phyloP scores from a whole-genome alignment of 2,113 vertebrate genomes.

The Xiphophorus hellerii region DNA sequence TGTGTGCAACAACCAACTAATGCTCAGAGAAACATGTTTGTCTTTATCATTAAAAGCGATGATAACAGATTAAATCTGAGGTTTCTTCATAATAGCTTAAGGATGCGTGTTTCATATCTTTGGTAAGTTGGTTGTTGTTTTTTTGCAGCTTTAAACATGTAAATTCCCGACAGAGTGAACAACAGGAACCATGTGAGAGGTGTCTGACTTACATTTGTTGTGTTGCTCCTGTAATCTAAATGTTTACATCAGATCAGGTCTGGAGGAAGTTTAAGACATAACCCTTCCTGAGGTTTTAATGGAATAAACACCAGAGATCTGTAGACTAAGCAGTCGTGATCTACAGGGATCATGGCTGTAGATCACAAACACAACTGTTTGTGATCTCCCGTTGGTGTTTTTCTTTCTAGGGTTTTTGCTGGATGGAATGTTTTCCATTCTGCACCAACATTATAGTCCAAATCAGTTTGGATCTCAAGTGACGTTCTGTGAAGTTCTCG shows the following conservation, averaged over 20 bases:
- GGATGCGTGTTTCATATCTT: constrained; percentile 37
- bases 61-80: constrained; percentile 71
- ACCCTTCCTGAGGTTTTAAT: constrained; percentile 8
- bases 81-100: constrained; percentile 69
- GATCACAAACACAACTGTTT: background rate
- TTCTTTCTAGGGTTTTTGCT: too few species aligned
- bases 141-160: constrained; percentile 49
- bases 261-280: constrained; percentile 13
- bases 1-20: constrained; percentile 26
- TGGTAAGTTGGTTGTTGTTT: constrained; percentile 56
- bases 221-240: constrained; percentile 47
- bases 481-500: background rate
- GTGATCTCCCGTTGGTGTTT: background rate
- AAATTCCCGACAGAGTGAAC: constrained; percentile 35
- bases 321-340: background rate
- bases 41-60: constrained; percentile 55
- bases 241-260: constrained; percentile 43
- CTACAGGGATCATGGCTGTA: background rate
- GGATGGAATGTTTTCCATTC: background rate
- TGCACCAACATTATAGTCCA: background rate
- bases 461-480: background rate
- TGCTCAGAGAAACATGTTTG: constrained; percentile 77
- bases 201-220: constrained; percentile 13
- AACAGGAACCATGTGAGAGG: constrained; percentile 36
- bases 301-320: constrained; percentile 10